phyloP scores from a whole-genome alignment of 2,113 vertebrate species.

The Capricornis sumatraensis region DNA sequence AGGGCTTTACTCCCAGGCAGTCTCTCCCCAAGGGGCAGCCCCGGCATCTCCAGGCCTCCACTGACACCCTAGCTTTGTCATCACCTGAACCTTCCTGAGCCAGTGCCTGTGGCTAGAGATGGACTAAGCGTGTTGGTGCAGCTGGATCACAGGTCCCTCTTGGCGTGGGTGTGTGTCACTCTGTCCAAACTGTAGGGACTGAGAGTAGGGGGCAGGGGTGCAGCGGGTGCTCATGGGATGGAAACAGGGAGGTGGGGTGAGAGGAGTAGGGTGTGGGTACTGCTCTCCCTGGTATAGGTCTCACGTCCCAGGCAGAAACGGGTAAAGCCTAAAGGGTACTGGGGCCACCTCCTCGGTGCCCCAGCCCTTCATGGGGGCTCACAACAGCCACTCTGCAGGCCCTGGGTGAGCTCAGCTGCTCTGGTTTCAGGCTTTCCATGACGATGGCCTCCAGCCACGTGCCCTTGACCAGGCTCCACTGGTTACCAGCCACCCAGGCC shows the following conservation, averaged over 20 bases:
- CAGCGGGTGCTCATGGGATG: not conserved
- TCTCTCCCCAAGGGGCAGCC: not conserved
- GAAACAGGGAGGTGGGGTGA: accelerated
- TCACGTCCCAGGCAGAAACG: not conserved
- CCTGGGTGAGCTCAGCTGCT: not conserved
- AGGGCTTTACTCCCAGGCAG: not conserved
- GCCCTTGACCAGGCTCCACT: not conserved
- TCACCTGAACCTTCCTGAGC: not conserved
- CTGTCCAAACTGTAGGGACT: not conserved
- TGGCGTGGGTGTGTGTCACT: not conserved
- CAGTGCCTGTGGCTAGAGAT: not conserved
- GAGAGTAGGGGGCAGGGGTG: not conserved
- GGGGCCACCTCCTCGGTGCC: not conserved
- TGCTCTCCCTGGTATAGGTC: not conserved
- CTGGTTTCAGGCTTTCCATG: not conserved
- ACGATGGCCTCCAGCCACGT: not conserved
- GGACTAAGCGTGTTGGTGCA: too few species aligned
- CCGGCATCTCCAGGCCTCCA: not conserved
- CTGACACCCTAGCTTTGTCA: not conserved
- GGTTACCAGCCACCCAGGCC: not conserved
- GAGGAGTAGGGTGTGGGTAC: not conserved
- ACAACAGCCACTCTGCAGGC: not conserved
- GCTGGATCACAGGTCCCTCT: not conserved
- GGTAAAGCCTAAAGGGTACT: not conserved
- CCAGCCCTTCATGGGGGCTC: not conserved